Base-by-base conservation (phyloP, 2,113 vertebrate species). In the Lampris megalopsis region DNA sequence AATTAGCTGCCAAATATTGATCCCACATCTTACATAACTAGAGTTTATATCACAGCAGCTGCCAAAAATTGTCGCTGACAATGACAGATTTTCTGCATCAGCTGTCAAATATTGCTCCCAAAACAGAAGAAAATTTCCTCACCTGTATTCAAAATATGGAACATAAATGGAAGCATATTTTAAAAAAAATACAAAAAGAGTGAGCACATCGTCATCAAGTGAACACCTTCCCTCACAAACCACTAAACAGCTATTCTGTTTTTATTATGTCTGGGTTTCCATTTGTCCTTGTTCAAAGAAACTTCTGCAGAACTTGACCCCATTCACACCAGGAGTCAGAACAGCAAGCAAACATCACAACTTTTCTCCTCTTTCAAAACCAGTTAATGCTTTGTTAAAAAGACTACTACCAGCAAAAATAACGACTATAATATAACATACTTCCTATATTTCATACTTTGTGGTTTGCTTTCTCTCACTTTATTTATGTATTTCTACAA, bases 1-100 rank as follows among this genome's bases (percentile, higher is more conserved):
- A 5, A 24, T 1, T 9, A 7, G 60, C 60, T 63, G 82, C 88
- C 84, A 90, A 86, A 75, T 88, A 88, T 86, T 62, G 88, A 86
- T 74, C 77, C 59, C 3, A 24, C 10, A 61, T 42, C 42, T 7
- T 45, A n/a, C 11, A 63, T 13, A 43, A 63, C 60, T 63, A 45
- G 41, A 45, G 37, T 38, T 24, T 59, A 40, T 37, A 38, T 6
- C 6, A 59, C 57, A 6, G 2, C 7, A 40, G 41, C 6, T 63
- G 60, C 60, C 40, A 63, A 45, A 63, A 8, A 45, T 13, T 63
- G 13, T 45, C 60, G 45, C 60, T 63, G 60, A 63, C 42, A 63
- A 24, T 10, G 11, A 53, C 50, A 11, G 50, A 13, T 3, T 53
- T 24, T 10, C n/a, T 53, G 50, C 50, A n/a, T 4, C 50, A 53